A percentile compares a stretch with the other conserved stretches of the same genome.
Conservation (phyloP, 1,140 invertebrate genomes). For the Dryas iulia region DNA sequence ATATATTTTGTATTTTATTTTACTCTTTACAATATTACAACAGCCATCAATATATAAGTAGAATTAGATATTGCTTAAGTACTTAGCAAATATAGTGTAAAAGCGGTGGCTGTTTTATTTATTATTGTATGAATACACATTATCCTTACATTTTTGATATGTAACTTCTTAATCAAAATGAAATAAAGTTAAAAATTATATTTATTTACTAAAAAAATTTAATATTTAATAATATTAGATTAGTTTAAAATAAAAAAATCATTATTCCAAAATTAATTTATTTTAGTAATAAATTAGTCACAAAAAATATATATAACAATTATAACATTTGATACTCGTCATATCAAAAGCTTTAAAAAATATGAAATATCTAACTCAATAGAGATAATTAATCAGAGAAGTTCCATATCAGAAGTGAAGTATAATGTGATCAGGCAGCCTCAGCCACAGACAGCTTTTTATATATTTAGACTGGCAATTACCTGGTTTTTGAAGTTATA, state of each 20-base stretch:
- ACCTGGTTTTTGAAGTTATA: not conserved
- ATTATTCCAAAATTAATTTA: too few species aligned
- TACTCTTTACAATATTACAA: not conserved
- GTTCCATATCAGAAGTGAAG: not conserved
- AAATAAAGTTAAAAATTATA: not conserved
- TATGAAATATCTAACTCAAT: too few species aligned
- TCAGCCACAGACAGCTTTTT: not conserved
- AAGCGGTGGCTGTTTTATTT: not conserved
- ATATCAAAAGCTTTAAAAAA: too few species aligned
- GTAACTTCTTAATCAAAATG: not conserved
- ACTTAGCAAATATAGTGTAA: conserved; percentile 4
- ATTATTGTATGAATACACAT: not conserved
- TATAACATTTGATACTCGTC: too few species aligned
- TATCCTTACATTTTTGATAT: not conserved
- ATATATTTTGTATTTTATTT: not conserved
- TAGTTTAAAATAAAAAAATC: too few species aligned
- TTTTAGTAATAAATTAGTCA: too few species aligned
- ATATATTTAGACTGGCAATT: not conserved
- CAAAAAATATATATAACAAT: too few species aligned
- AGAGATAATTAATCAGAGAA: not conserved
- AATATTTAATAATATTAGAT: too few species aligned
- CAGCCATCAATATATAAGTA: conserved; percentile 14
- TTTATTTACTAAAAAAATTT: not conserved
- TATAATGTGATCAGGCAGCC: not conserved
- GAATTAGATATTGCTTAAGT: conserved; percentile 13